These are phyloP conservation scores for Hoplodrina ambigua DNA, from an alignment of 2,888 invertebrate genomes.

Conservation along the genomic window DNA sequence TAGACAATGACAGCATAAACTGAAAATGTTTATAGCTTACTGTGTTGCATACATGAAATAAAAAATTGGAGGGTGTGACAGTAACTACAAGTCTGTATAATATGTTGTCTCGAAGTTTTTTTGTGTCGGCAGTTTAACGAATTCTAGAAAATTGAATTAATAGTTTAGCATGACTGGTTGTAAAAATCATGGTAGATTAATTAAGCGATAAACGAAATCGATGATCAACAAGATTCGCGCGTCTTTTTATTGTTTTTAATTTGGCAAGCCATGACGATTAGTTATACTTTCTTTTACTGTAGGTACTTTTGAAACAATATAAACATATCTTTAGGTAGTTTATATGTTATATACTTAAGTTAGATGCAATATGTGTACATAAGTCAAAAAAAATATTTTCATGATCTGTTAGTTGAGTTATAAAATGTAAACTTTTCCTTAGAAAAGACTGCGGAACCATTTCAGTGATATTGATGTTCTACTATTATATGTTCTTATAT, in stretches of 20 bases:
- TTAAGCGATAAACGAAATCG: constrained; percentile 5
- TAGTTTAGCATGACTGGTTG: not conserved
- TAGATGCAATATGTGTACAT: constrained; percentile 16
- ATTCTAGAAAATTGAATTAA: not conserved
- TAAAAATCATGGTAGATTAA: constrained; percentile 12
- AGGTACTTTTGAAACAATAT: constrained; percentile 1
- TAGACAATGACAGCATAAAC: not conserved
- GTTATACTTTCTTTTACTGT: constrained; percentile 21
- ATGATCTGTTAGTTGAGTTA: constrained; percentile 2
- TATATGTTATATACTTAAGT: not conserved
- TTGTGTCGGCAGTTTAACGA: too few species aligned
- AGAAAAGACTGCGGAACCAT: constrained; percentile 3
- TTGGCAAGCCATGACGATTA: not conserved
- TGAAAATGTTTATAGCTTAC: not conserved
- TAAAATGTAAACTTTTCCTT: not conserved
- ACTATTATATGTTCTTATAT: not conserved
- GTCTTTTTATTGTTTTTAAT: constrained; percentile 19
- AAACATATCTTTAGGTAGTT: not conserved
- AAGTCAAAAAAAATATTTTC: constrained; percentile 23
- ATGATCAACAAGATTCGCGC: constrained; percentile 5
- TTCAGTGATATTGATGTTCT: constrained; percentile 16
- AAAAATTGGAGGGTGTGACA: not conserved
- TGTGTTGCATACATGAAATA: not conserved
- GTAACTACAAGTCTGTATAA: not conserved
- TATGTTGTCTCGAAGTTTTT: not conserved